A percentile compares a stretch with the other conserved stretches of the same genome.
These are phyloP conservation scores for Corythornis madagascariensis DNA, from an alignment of 2,113 vertebrate genomes.

Conservation along the genomic window DNA sequence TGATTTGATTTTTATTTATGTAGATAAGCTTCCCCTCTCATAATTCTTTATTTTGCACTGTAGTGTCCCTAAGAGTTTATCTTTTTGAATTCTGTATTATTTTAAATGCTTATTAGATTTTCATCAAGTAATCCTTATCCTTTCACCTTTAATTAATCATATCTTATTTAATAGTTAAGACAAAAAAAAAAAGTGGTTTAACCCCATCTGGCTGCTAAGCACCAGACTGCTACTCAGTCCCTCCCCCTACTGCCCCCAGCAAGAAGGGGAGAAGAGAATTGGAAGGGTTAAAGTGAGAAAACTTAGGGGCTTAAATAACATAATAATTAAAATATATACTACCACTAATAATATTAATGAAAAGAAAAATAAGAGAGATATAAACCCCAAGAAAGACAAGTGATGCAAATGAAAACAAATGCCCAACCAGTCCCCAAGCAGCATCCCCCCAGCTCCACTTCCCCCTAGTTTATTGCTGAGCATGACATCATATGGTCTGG, in stretches of 20 bases:
- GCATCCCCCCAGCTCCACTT: neutral
- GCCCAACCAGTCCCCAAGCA: neutral
- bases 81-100: constrained; percentile 1
- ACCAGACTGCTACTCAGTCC: neutral
- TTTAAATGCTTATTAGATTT: constrained; percentile 17
- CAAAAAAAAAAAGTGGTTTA: neutral
- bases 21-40: neutral
- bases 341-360: too few relatives aligned
- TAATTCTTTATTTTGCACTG: constrained; percentile 22
- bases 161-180: constrained; percentile 36
- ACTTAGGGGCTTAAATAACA: too few relatives aligned
- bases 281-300: neutral
- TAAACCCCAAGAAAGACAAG: neutral
- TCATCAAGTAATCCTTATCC: neutral
- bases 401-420: neutral
- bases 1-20: constrained; percentile 56
- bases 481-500: fast-evolving
- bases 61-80: constrained; percentile 16
- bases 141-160: neutral
- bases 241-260: neutral
- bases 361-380: neutral
- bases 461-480: neutral
- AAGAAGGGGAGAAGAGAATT: neutral
- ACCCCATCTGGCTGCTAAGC: neutral
- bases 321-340: neutral